Evolutionary conservation across 1,140 invertebrate species (phyloP), one percentile per base, ranked within the genome.

Genomic region (Cheumatopsyche charites): DNA sequence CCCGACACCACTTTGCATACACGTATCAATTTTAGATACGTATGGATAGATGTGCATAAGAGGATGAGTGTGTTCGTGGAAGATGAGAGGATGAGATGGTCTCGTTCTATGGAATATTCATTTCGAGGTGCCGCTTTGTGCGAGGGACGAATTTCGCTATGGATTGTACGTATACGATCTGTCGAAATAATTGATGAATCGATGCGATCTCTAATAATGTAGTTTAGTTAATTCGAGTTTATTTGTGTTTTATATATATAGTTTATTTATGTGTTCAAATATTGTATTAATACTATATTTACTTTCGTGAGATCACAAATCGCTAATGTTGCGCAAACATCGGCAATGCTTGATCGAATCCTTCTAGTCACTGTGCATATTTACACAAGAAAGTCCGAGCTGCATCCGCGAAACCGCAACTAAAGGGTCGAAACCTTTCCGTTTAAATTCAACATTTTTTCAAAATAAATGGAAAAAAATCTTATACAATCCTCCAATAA

Each of bases 1-100:
- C 69, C 66, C 62, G 21, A 29, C 66, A 68, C 66, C 47, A 67
- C 67, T 75, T 75, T 72, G 73, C 73, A 75, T 72, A 72, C 61
- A 69, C 29, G 42, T 36, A 70, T 72, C 70, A 72, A 70, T 75
- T 75, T 75, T 69, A 72, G 70, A 75, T 72, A 72, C 69, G 69
- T 45, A 61, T 5, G n/a, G n/a, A n/a, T n/a, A n/a, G n/a, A n/a
- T n/a, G n/a, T n/a, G 13, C 55, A 61, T 23, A 17, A 1, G 1
- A 23, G 1, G n/a, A 12, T 52, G 49, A 36, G 9, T 36, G 29
- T 36, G 29, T 36, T 36, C 29, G 29, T 36, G 29, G 29, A 36
- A 36, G 29, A 36, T 36, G 29, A 4, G 55, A 5, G n/a, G 63
- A 66, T 47, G 63, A 66, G 36, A 66, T 21, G 4, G 55, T 61